These are phyloP conservation scores for Andrena hattorfiana DNA, from an alignment of 2,888 invertebrate genomes.

Conservation along the genomic window DNA sequence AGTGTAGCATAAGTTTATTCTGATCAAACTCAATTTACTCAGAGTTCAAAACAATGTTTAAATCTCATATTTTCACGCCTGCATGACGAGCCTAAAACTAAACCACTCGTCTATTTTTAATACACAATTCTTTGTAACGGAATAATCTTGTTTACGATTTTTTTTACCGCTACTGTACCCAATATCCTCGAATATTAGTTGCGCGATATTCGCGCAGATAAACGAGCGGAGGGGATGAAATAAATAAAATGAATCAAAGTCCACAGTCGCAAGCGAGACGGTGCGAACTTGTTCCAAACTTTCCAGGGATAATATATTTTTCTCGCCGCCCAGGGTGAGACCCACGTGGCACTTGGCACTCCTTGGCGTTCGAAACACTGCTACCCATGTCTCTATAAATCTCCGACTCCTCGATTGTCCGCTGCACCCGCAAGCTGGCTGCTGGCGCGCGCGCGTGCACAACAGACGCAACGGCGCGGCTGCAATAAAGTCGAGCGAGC, in stretches of 20 bases:
- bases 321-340: not conserved
- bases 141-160: not conserved
- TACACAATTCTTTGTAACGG: not conserved
- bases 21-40: too few relatives aligned
- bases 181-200: not conserved
- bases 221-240: not conserved
- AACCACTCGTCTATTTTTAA: not conserved
- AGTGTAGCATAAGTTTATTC: too few relatives aligned
- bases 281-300: not conserved
- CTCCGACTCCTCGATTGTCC: not conserved
- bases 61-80: too few relatives aligned
- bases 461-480: not conserved
- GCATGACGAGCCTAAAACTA: too few relatives aligned
- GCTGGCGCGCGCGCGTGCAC: not conserved
- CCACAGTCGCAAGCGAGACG: not conserved
- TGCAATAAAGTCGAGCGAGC: conserved; percentile 18
- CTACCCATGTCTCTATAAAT: not conserved
- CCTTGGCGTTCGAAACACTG: not conserved
- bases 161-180: too few relatives aligned
- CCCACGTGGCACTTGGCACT: too few relatives aligned
- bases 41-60: too few relatives aligned
- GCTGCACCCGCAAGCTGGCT: not conserved
- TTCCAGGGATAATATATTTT: not conserved
- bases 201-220: not conserved
- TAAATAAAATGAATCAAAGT: not conserved